These are phyloP conservation scores for Mormyrus proboscirostris DNA, from an alignment of 2,797 vertebrate species.

Conservation along the genomic window DNA sequence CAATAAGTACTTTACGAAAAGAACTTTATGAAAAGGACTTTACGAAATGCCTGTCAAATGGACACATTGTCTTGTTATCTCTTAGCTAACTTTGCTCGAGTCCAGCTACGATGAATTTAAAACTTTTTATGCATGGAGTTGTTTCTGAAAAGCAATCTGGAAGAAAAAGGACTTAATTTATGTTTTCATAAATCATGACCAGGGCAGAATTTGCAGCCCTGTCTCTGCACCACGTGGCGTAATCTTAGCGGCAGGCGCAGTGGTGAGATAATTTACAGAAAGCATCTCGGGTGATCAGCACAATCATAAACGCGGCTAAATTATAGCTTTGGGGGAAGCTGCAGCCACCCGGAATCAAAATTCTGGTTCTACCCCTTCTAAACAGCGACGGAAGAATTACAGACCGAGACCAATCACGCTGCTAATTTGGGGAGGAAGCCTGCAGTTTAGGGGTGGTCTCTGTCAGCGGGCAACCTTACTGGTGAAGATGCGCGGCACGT, in stretches of 20 bases:
- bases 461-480: not conserved
- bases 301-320: constrained; percentile 1
- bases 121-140: not conserved
- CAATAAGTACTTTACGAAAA: not conserved
- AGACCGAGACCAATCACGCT: not conserved
- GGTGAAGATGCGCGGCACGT: not conserved
- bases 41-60: not conserved
- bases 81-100: not conserved
- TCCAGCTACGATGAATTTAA: not conserved
- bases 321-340: not conserved
- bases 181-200: not conserved
- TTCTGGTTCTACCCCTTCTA: not conserved
- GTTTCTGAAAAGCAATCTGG: not conserved
- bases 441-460: not conserved
- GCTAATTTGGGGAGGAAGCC: not conserved
- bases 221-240: too few relatives aligned
- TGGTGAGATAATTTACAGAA: not conserved
- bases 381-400: not conserved
- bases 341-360: not conserved
- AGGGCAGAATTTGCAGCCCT: not conserved
- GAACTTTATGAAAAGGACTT: not conserved
- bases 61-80: not conserved
- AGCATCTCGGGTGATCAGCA: not conserved
- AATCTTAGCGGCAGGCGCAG: not conserved
- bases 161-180: constrained; percentile 2